phyloP scores from a whole-genome alignment of 2,888 invertebrate species.

The Thymelicus acteon region DNA sequence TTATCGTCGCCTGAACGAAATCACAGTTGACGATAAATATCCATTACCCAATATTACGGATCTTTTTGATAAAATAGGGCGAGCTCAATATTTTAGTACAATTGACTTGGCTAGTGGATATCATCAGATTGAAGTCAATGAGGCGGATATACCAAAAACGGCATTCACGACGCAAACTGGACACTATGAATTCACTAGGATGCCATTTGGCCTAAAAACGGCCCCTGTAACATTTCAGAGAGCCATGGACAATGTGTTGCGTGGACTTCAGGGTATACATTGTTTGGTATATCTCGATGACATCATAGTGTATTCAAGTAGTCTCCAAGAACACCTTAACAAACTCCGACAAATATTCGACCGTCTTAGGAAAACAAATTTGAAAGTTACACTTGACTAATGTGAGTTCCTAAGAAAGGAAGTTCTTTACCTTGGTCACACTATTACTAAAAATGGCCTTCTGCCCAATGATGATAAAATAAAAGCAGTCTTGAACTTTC shows the following conservation, averaged over 20 bases:
- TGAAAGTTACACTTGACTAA: too few species aligned
- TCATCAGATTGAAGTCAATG: too few species aligned
- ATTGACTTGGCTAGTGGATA: too few species aligned
- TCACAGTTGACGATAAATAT: too few species aligned
- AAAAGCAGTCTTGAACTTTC: slow-evolving; percentile 42
- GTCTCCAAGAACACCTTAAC: slow-evolving; percentile 43
- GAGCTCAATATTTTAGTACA: too few species aligned
- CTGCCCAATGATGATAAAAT: slow-evolving; percentile 45
- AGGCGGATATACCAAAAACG: slow-evolving; percentile 39
- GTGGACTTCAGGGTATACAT: too few species aligned
- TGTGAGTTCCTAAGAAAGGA: too few species aligned
- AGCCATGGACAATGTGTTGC: slow-evolving; percentile 50
- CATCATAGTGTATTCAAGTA: slow-evolving; percentile 51
- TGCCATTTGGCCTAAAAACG: slow-evolving; percentile 48
- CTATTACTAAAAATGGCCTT: slow-evolving; percentile 38
- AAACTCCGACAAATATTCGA: slow-evolving; percentile 44
- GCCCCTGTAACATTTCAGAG: slow-evolving; percentile 64
- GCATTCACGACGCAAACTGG: slow-evolving; percentile 45
- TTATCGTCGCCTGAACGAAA: too few species aligned
- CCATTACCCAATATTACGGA: too few species aligned
- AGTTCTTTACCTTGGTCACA: slow-evolving; percentile 41
- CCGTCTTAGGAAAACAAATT: slow-evolving; percentile 32
- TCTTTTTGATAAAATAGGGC: too few species aligned
- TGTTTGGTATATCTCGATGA: slow-evolving; percentile 39
- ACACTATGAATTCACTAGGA: slow-evolving; percentile 47